Conservation (phyloP, 2,113 vertebrate species). For the Oryzias woworae region DNA sequence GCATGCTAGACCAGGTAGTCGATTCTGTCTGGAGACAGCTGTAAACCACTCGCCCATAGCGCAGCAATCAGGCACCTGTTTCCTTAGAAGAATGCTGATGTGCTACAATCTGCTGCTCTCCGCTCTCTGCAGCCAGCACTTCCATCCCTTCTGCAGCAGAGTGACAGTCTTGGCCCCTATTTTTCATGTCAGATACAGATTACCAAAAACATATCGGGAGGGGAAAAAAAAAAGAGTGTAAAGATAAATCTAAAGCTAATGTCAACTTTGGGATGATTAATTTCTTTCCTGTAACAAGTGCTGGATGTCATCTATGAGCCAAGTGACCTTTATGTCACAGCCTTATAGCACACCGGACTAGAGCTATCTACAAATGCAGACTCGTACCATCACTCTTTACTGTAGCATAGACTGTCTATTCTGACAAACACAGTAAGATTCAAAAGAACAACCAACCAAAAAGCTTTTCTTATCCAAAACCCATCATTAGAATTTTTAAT, state of each 20-base stretch:
- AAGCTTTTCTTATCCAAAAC: not conserved
- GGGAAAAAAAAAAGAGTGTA: slow-evolving; percentile 41
- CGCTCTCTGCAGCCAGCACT: slow-evolving; percentile 76
- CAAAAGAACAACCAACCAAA: slow-evolving; percentile 64
- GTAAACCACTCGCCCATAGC: slow-evolving; percentile 96
- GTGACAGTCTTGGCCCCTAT: slow-evolving; percentile 85
- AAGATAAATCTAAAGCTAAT: slow-evolving; percentile 87
- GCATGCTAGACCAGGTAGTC: slow-evolving; percentile 89
- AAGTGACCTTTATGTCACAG: slow-evolving; percentile 88
- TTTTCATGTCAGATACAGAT: slow-evolving; percentile 75
- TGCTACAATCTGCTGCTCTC: slow-evolving; percentile 82
- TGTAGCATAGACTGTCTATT: slow-evolving; percentile 78
- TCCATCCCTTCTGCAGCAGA: slow-evolving; percentile 78
- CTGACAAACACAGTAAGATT: slow-evolving; percentile 68
- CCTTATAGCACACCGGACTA: slow-evolving; percentile 82
- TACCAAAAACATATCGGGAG: slow-evolving; percentile 59
- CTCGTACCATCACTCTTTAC: slow-evolving; percentile 81
- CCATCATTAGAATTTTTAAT: too few relatives aligned
- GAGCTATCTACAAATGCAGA: slow-evolving; percentile 85
- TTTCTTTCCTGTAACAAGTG: slow-evolving; percentile 91
- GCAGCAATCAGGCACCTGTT: slow-evolving; percentile 89
- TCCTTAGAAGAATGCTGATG: slow-evolving; percentile 90
- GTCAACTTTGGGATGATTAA: slow-evolving; percentile 96
- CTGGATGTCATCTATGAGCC: slow-evolving; percentile 85
- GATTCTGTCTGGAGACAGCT: slow-evolving; percentile 93